Evolutionary conservation across 2,888 invertebrate genomes (phyloP), one percentile per base, ranked within the genome.

Genomic region (Rutpela maculata): DNA sequence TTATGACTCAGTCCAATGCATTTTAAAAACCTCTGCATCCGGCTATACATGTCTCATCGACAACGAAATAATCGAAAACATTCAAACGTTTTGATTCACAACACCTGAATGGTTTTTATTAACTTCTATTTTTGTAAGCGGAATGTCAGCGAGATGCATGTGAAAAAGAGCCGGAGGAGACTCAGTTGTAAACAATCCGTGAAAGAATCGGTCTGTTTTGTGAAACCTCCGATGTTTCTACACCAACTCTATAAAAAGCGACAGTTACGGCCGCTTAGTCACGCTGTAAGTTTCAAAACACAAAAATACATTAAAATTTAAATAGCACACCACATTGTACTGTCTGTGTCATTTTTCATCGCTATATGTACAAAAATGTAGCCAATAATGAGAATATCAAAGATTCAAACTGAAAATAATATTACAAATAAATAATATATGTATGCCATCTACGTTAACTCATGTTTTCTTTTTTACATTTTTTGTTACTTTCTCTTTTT

Each of bases 51-150:
- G 3, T 50, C 6, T 17, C 50, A n/a, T n/a, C 50, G 6, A 50
- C n/a, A 0, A n/a, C 50, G n/a, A n/a, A n/a, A 50, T 50, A 50
- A 50, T n/a, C n/a, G 50, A 15, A 50, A 50, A 50, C 50, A 43
- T 5, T 43, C 12, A 43, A 15, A 43, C 15, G 43, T 65, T 65
- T 43, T 18, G 38, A 65, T 65, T 65, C 10, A 38, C 65, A 43
- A 38, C 65, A 65, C 65, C 65, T 65, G 43, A 65, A 35, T 43
- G 65, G 18, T 31, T 65, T 65, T 65, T 65, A 65, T 65, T 35
- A 43, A 65, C 38, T 18, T 65, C 65, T 65, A 65, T 31, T 62
- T 62, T 62, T 15, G 60, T 62, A 17, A n/a, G 6, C 15, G 62
- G 31, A 35, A n/a, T 17, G 31, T 35, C 31, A 62, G 7, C 50